Percentiles rank a stretch among this genome's conserved stretches.
These are phyloP conservation scores for Ceramica pisi DNA, from an alignment of 2,888 invertebrate genomes.

Conservation along the genomic window DNA sequence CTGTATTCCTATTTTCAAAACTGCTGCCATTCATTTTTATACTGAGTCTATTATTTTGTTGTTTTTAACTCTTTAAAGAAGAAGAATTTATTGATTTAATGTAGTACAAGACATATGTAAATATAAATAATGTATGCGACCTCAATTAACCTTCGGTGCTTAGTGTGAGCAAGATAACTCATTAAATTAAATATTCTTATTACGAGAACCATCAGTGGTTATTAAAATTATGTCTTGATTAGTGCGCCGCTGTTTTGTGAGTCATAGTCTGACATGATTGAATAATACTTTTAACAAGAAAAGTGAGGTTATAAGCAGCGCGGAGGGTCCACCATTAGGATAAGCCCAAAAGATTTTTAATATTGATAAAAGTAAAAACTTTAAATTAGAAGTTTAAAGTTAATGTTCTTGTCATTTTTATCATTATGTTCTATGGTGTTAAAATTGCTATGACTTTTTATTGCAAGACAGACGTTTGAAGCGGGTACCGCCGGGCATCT, in stretches of 20 bases:
- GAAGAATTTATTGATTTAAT: conserved; percentile 26
- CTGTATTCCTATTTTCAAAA: not conserved
- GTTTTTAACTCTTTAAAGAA: not conserved
- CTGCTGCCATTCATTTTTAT: too few relatives aligned
- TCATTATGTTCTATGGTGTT: too few relatives aligned
- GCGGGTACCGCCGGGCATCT: too few relatives aligned
- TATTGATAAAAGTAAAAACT: too few relatives aligned
- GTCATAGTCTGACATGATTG: conserved; percentile 3
- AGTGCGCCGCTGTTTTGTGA: conserved; percentile 15
- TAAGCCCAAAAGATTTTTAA: too few relatives aligned
- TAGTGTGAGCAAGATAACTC: conserved; percentile 30
- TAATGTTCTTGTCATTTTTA: too few relatives aligned
- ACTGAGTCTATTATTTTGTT: not conserved
- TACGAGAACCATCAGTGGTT: conserved; percentile 25
- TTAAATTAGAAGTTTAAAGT: too few relatives aligned
- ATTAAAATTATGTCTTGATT: conserved; percentile 45
- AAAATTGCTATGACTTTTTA: too few relatives aligned
- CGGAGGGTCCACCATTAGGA: too few relatives aligned
- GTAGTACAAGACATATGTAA: conserved; percentile 37
- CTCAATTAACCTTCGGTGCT: conserved; percentile 44
- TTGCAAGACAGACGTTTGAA: too few relatives aligned
- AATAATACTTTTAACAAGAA: not conserved
- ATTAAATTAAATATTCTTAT: conserved; percentile 42
- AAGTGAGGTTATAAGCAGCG: too few relatives aligned
- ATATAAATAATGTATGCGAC: conserved; percentile 53